Evolutionary conservation across 2,113 vertebrate species (phyloP).

Genomic region (Pteropus alecto): DNA sequence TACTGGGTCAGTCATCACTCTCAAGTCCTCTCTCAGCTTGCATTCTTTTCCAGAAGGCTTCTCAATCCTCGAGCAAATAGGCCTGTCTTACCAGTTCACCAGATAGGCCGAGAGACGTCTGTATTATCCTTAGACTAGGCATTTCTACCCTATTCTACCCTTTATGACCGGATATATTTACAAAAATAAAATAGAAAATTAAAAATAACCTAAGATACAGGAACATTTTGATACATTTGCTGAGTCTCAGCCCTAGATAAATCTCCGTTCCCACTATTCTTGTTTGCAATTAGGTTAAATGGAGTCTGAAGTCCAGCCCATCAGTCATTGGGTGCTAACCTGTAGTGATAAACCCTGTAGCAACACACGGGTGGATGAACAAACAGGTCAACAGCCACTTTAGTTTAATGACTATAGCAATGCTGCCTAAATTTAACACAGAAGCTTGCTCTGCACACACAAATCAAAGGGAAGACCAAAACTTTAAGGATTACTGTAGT

Average conservation of each 20-base stretch:
- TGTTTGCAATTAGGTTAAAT: neutral
- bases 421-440: neutral
- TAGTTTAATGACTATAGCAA: slow-evolving; percentile 13
- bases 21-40: neutral
- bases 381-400: slow-evolving; percentile 46
- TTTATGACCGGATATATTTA: neutral
- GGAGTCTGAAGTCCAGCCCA: neutral
- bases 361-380: neutral
- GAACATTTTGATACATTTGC: neutral
- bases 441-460: neutral
- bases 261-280: neutral
- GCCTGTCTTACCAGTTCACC: neutral
- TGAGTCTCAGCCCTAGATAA: neutral
- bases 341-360: neutral
- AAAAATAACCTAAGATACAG: neutral
- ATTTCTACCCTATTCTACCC: neutral
- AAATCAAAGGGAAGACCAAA: neutral
- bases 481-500: neutral
- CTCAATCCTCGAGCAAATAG: neutral
- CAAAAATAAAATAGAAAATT: neutral
- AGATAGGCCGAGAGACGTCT: neutral
- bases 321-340: slow-evolving; percentile 10
- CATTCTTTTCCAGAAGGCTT: neutral
- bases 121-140: neutral
- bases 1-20: neutral